phyloP scores from a whole-genome alignment of 2,113 vertebrate genomes.

The Melierax canorus region DNA sequence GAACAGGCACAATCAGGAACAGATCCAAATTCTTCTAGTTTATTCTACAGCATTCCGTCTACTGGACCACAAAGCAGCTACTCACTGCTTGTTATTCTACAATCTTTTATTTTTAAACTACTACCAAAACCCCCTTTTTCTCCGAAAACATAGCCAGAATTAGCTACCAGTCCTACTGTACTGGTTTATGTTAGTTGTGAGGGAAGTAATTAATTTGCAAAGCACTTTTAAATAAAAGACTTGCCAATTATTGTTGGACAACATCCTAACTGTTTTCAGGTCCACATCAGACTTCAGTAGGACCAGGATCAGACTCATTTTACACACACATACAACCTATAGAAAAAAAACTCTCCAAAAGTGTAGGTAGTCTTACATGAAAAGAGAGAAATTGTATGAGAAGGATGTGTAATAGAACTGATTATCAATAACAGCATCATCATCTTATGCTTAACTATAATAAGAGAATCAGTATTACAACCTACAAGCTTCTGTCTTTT shows the following conservation, averaged over 20 bases:
- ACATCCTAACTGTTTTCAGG: not conserved
- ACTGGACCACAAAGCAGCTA: conserved; percentile 1
- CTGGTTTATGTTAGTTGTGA: not conserved
- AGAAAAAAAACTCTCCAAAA: not conserved
- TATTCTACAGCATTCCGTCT: not conserved
- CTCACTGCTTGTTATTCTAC: not conserved
- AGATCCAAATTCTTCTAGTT: not conserved
- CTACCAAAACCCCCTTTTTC: not conserved
- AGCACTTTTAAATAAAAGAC: not conserved
- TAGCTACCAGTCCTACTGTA: not conserved
- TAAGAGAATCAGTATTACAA: not conserved
- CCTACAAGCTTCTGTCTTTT: not conserved
- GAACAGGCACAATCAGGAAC: not conserved
- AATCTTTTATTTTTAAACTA: not conserved
- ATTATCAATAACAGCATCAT: not conserved
- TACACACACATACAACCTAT: not conserved
- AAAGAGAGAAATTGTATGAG: not conserved
- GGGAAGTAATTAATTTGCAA: not conserved
- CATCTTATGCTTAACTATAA: not conserved
- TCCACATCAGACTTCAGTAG: not conserved
- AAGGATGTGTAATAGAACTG: not conserved
- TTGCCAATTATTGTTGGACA: not conserved
- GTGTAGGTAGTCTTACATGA: not conserved
- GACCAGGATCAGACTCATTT: not conserved
- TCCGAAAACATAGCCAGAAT: not conserved